Percentiles rank a stretch among this genome's conserved stretches.
Conservation (phyloP, 2,113 vertebrate species). For the Gallinago undulata region DNA sequence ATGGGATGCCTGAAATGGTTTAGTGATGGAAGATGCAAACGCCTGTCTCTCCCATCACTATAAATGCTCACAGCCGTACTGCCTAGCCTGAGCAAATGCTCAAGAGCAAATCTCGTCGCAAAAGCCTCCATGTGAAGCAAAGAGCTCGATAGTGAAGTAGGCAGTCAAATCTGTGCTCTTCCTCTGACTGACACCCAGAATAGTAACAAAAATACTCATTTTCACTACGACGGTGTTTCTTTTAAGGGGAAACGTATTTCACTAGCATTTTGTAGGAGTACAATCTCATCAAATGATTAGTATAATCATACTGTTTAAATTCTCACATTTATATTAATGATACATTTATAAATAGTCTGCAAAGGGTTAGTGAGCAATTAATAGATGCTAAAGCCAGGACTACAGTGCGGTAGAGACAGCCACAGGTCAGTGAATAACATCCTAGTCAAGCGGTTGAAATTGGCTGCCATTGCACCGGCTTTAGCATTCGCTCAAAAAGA, state of each 20-base stretch:
- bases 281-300: background rate
- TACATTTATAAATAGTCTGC: background rate
- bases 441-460: background rate
- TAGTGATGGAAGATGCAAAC: background rate
- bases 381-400: constrained; percentile 22
- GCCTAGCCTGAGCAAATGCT: constrained; percentile 33
- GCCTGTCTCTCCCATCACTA: constrained; percentile 4
- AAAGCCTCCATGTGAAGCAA: constrained; percentile 48
- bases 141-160: constrained; percentile 44
- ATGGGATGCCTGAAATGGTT: background rate
- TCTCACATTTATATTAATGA: background rate
- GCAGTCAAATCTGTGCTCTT: constrained; percentile 59
- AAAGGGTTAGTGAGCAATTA: constrained; percentile 8
- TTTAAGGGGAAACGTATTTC: constrained; percentile 28
- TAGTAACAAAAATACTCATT: constrained; percentile 57
- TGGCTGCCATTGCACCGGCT: background rate
- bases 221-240: constrained; percentile 43
- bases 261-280: background rate
- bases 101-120: constrained; percentile 32
- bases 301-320: background rate
- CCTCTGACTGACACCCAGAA: constrained; percentile 50
- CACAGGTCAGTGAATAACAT: background rate
- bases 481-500: constrained; percentile 43
- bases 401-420: background rate
- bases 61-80: background rate